Conservation (phyloP, 2,113 vertebrate genomes). For the Odocoileus hemionus region DNA sequence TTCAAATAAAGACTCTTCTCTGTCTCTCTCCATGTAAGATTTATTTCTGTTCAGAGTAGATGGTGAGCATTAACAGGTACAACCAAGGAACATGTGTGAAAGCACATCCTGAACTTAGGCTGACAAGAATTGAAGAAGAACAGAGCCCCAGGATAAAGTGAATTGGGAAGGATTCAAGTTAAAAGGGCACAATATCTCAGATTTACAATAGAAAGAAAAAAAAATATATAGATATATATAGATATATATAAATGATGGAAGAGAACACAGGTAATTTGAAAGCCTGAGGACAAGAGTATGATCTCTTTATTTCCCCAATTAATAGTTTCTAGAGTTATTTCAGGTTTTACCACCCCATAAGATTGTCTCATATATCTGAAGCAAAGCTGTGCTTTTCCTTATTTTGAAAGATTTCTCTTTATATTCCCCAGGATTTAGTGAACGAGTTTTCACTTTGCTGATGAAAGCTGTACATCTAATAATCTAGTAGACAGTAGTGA, state of each 20-base stretch:
- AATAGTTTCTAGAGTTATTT: constrained; percentile 21
- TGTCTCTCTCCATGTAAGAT: background rate
- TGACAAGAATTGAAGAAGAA: background rate
- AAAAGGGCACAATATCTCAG: background rate
- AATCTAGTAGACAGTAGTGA: background rate
- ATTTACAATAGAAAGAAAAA: background rate
- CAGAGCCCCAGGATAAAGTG: background rate
- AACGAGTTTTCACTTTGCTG: constrained; percentile 23
- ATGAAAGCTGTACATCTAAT: background rate
- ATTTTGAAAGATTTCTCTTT: constrained; percentile 27
- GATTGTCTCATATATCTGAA: background rate
- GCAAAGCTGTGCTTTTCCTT: background rate
- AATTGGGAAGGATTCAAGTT: background rate
- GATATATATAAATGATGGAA: background rate
- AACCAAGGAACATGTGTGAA: background rate
- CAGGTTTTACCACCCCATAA: background rate
- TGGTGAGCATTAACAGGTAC: background rate
- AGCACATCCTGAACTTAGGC: background rate
- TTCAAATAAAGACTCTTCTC: background rate
- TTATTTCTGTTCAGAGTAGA: background rate
- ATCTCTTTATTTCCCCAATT: background rate
- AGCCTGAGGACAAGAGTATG: background rate
- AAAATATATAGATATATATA: background rate
- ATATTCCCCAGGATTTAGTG: background rate
- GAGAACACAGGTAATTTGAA: background rate